phyloP scores from a whole-genome alignment of 2,797 vertebrate species.

The Antrozous pallidus region DNA sequence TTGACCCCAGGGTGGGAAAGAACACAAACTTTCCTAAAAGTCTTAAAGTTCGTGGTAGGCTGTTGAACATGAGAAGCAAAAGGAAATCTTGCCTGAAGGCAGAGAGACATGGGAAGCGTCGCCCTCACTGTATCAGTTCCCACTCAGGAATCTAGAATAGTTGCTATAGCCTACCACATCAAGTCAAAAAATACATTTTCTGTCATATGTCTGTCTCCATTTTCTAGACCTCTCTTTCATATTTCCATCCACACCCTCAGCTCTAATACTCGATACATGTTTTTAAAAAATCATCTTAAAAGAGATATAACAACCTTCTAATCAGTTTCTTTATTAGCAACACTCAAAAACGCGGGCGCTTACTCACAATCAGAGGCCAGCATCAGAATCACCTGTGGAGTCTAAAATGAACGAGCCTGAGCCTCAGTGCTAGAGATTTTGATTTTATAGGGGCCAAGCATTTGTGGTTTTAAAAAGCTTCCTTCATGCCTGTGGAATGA shows the following conservation, averaged over 20 bases:
- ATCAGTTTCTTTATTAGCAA: not conserved
- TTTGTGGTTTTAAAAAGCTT: not conserved
- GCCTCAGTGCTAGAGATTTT: not conserved
- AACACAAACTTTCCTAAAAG: not conserved
- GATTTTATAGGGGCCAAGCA: not conserved
- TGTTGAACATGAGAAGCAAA: not conserved
- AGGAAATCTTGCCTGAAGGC: not conserved
- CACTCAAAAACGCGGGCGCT: not conserved
- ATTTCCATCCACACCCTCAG: not conserved
- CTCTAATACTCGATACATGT: not conserved
- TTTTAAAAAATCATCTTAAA: not conserved
- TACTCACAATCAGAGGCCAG: not conserved
- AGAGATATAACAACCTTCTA: not conserved
- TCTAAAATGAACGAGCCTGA: not conserved
- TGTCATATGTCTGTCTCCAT: not conserved
- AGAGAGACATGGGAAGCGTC: not conserved
- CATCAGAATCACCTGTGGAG: not conserved
- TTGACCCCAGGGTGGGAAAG: not conserved
- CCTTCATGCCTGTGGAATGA: not conserved
- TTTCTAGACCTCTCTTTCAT: not conserved
- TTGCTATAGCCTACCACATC: not conserved
- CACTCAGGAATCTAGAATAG: not conserved
- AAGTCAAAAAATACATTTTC: not conserved
- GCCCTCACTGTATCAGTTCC: not conserved
- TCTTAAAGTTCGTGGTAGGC: not conserved